Evolutionary conservation across 2,113 vertebrate genomes (phyloP).

Genomic region (Sigmodon hispidus): DNA sequence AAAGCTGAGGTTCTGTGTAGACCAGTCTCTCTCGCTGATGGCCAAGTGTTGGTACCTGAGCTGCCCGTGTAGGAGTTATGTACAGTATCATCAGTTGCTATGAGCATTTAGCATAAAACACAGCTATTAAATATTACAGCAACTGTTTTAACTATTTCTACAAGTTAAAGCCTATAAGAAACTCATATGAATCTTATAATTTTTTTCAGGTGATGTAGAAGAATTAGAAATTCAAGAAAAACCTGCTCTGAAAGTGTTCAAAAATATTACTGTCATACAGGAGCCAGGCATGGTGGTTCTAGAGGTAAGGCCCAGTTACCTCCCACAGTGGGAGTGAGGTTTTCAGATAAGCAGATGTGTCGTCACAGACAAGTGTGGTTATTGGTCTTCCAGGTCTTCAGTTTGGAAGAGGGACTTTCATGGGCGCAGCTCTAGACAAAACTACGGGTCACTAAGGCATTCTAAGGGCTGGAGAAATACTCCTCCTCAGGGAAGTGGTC

Average conservation of each 20-base stretch:
- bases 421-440: background rate
- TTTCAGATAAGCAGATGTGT: background rate
- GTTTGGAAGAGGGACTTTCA: background rate
- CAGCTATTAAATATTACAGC: background rate
- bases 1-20: background rate
- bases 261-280: constrained; percentile 94
- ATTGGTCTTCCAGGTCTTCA: background rate
- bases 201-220: constrained; percentile 93
- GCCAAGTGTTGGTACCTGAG: background rate
- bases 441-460: background rate
- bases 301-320: constrained; percentile 88
- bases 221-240: constrained; percentile 95
- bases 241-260: constrained; percentile 94
- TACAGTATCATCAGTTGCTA: background rate
- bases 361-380: constrained; percentile 8
- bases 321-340: background rate
- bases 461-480: background rate
- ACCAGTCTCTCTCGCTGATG: background rate
- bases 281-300: constrained; percentile 94
- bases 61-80: background rate
- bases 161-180: constrained; percentile 18
- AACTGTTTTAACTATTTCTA: background rate
- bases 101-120: background rate
- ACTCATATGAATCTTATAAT: constrained; percentile 25
- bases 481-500: background rate